These are phyloP conservation scores for Hemibagrus guttatus DNA, from an alignment of 2,797 vertebrate genomes.

Conservation along the genomic window DNA sequence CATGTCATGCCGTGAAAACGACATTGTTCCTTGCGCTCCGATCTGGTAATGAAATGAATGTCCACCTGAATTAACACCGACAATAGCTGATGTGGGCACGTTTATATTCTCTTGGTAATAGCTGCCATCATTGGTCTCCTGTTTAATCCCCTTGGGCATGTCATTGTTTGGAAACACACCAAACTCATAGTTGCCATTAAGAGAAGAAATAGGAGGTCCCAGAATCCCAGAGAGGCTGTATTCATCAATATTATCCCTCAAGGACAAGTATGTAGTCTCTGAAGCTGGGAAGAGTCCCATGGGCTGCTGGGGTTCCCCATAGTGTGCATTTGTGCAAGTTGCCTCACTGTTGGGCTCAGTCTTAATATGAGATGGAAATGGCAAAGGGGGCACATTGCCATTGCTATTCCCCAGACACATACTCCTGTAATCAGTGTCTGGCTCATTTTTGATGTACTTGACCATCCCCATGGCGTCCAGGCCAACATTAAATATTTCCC, in stretches of 20 bases:
- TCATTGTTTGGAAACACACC: constrained; percentile 86
- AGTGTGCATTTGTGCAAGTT: constrained; percentile 88
- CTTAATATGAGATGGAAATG: constrained; percentile 91
- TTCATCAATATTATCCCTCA: constrained; percentile 98
- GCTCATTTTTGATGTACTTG: constrained; percentile 97
- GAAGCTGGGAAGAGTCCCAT: constrained; percentile 89
- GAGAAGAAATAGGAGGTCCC: constrained; percentile 91
- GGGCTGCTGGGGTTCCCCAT: constrained; percentile 79
- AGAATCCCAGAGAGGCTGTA: constrained; percentile 98
- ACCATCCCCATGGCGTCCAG: constrained; percentile 87
- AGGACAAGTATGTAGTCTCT: constrained; percentile 94
- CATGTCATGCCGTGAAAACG: constrained; percentile 88
- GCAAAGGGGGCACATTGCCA: constrained; percentile 74
- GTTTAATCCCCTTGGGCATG: constrained; percentile 92
- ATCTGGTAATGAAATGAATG: constrained; percentile 99
- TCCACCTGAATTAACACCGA: constrained; percentile 97
- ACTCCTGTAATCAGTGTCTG: constrained; percentile 87
- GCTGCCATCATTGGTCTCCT: constrained; percentile 90
- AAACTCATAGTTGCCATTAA: constrained; percentile 89
- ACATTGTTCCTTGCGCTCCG: constrained; percentile 97
- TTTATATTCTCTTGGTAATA: constrained; percentile 92
- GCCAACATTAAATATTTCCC: constrained; percentile 82
- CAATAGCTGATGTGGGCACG: constrained; percentile 91
- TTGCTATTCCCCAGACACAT: constrained; percentile 88
- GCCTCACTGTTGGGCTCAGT: constrained; percentile 88